Percentiles rank a stretch among this genome's conserved stretches.
These are phyloP conservation scores for Pseudois nayaur DNA, from an alignment of 2,113 vertebrate genomes.

Conservation along the genomic window DNA sequence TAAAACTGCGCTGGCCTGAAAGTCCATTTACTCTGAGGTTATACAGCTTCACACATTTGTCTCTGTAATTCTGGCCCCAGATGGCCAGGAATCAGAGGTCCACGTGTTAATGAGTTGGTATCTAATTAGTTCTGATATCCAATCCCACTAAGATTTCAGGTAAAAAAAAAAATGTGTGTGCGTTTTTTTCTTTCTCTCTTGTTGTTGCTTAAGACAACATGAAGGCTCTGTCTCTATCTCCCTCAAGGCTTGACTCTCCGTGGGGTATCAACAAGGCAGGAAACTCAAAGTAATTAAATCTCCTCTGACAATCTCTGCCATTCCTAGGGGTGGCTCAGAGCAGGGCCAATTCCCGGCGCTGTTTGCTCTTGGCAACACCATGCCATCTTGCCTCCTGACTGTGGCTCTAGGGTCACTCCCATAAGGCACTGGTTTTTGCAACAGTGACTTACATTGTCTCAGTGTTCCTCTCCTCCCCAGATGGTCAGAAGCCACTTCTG, in stretches of 20 bases:
- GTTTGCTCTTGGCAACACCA: background rate
- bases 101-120: background rate
- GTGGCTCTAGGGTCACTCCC: background rate
- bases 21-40: background rate
- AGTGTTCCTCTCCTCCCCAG: background rate
- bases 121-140: background rate
- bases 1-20: background rate
- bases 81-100: background rate
- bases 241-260: background rate
- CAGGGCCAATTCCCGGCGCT: background rate
- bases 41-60: background rate
- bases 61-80: background rate
- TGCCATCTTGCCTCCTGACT: background rate
- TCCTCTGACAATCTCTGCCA: background rate
- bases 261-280: background rate
- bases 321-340: background rate
- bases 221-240: background rate
- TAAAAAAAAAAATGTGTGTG: background rate
- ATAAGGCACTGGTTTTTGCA: too few species aligned
- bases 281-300: slow-evolving; percentile 32
- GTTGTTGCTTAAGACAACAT: background rate
- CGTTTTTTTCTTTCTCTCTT: background rate
- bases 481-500: background rate
- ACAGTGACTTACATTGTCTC: background rate
- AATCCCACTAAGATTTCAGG: background rate